A percentile compares a stretch with the other conserved stretches of the same genome.
phyloP scores from a whole-genome alignment of 2,888 invertebrate genomes.

The Hanleya hanleyi region DNA sequence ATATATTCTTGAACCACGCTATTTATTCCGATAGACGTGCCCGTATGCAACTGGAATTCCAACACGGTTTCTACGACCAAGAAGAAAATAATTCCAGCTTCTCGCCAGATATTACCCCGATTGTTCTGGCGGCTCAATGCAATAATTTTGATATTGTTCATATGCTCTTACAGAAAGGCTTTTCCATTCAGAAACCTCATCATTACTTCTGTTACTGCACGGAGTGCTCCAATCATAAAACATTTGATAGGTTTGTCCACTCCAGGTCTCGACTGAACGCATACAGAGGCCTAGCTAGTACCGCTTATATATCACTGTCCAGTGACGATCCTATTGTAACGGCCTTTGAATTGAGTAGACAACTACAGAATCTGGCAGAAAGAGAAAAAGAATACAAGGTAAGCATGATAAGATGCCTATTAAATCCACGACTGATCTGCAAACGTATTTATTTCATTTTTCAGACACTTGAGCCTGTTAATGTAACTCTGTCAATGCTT shows the following conservation, averaged over 20 bases:
- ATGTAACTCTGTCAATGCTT: too few species aligned
- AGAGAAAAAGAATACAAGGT: slow-evolving; percentile 54
- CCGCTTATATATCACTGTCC: slow-evolving; percentile 51
- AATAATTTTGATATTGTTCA: slow-evolving; percentile 55
- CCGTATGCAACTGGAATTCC: slow-evolving; percentile 43
- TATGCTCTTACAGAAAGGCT: slow-evolving; percentile 49
- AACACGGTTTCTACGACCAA: slow-evolving; percentile 47
- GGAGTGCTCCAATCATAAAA: slow-evolving; percentile 47
- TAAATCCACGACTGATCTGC: background rate
- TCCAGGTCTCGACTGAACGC: slow-evolving; percentile 50
- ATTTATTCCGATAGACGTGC: slow-evolving; percentile 40
- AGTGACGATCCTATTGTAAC: slow-evolving; percentile 48
- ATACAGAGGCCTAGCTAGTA: slow-evolving; percentile 47
- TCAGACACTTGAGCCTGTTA: too few species aligned
- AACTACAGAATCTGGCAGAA: slow-evolving; percentile 40
- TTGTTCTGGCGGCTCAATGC: slow-evolving; percentile 50
- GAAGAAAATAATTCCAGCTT: slow-evolving; percentile 47
- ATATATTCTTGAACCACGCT: slow-evolving; percentile 45
- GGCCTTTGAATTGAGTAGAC: slow-evolving; percentile 47
- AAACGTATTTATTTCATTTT: too few species aligned
- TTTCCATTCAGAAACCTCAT: slow-evolving; percentile 45
- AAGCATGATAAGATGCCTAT: slow-evolving; percentile 5
- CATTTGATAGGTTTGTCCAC: slow-evolving; percentile 49
- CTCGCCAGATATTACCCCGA: slow-evolving; percentile 48
- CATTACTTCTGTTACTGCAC: slow-evolving; percentile 50